Conservation (phyloP, 1,140 invertebrate species). For the Samia ricini region DNA sequence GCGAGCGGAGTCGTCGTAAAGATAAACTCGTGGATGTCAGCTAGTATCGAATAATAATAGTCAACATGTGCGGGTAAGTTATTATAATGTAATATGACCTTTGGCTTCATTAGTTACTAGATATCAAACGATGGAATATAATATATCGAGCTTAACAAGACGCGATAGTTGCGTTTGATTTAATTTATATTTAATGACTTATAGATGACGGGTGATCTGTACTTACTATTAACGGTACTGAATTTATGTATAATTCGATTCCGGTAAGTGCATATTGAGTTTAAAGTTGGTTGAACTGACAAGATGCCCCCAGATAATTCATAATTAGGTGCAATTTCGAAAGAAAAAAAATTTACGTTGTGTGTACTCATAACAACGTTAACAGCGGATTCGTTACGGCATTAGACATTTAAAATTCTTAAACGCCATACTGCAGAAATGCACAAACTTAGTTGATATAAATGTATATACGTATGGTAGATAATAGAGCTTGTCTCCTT, state of each 20-base stretch:
- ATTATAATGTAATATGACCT: conserved; percentile 1
- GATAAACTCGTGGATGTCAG: background rate
- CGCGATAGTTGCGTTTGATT: background rate
- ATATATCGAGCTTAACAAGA: background rate
- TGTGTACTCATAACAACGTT: too few species aligned
- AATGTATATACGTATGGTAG: too few species aligned
- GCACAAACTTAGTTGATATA: too few species aligned
- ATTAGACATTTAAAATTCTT: too few species aligned
- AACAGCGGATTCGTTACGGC: too few species aligned
- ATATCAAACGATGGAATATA: background rate
- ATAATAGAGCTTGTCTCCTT: too few species aligned
- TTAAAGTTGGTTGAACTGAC: background rate
- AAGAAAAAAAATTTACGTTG: too few species aligned
- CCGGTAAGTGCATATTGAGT: background rate
- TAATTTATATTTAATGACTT: conserved; percentile 1
- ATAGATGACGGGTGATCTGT: background rate
- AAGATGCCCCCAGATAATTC: too few species aligned
- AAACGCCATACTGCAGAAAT: too few species aligned
- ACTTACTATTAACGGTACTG: background rate
- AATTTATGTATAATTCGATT: background rate
- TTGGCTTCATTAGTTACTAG: background rate
- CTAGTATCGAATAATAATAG: background rate
- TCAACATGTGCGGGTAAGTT: background rate
- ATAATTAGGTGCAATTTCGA: too few species aligned
- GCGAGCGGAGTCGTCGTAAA: too few species aligned